Evolutionary conservation across 2,888 invertebrate species (phyloP).

Genomic region (Diabrotica balteata): DNA sequence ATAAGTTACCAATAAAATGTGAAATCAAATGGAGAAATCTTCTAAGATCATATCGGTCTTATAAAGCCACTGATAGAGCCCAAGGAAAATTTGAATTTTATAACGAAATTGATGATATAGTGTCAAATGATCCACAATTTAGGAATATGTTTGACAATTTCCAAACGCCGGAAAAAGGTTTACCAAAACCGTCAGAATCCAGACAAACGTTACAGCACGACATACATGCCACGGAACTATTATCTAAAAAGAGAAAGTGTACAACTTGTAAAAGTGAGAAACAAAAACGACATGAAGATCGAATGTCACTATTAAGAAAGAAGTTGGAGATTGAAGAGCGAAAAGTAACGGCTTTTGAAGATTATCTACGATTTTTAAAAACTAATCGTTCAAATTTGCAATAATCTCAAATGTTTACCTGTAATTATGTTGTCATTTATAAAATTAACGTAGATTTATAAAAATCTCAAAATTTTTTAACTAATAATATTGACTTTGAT

Average conservation of each 20-base stretch:
- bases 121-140: constrained; percentile 31
- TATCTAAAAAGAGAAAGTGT: constrained; percentile 20
- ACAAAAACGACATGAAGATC: constrained; percentile 33
- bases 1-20: constrained; percentile 33
- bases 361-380: constrained; percentile 30
- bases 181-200: neutral
- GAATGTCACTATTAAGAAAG: constrained; percentile 29
- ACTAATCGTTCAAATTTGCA: constrained; percentile 1
- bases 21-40: constrained; percentile 35
- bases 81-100: constrained; percentile 34
- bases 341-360: constrained; percentile 34
- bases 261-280: constrained; percentile 27
- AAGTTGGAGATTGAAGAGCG: constrained; percentile 34
- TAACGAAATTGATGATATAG: constrained; percentile 29
- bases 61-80: constrained; percentile 23
- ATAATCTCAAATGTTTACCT: no score
- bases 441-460: no score
- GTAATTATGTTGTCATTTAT: no score
- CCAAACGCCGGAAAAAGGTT: neutral
- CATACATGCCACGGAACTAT: neutral
- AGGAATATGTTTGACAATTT: constrained; percentile 7
- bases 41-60: constrained; percentile 27
- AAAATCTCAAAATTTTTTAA: no score
- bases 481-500: no score
- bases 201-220: neutral